phyloP scores from a whole-genome alignment of 2,888 invertebrate species.

The Ligdia adustata region DNA sequence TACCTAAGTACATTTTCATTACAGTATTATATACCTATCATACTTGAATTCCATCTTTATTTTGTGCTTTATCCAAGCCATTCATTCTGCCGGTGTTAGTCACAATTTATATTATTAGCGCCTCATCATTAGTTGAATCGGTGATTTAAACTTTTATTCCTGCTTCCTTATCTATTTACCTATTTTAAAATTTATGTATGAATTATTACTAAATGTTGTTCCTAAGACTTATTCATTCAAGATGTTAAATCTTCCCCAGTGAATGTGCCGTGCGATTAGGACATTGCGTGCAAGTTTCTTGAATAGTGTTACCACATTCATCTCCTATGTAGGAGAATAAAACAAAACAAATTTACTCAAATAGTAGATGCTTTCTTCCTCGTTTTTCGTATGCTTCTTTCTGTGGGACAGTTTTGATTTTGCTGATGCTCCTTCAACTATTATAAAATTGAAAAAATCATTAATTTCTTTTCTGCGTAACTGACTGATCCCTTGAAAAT shows the following conservation, averaged over 20 bases:
- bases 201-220: too few species aligned
- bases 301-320: constrained; percentile 38
- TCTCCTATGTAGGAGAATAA: constrained; percentile 3
- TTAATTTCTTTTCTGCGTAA: background rate
- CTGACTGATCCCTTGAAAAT: too few species aligned
- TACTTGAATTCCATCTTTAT: too few species aligned
- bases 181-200: too few species aligned
- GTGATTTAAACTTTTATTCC: too few species aligned
- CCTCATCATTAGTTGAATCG: too few species aligned
- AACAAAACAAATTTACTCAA: constrained; percentile 27
- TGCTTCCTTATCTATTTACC: too few species aligned
- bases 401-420: constrained; percentile 48
- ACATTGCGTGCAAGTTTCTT: constrained; percentile 35
- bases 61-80: too few species aligned
- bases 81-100: too few species aligned
- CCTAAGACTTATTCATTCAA: background rate
- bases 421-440: constrained; percentile 58
- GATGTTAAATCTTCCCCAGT: background rate
- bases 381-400: constrained; percentile 41
- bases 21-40: too few species aligned
- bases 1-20: too few species aligned
- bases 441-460: constrained; percentile 41
- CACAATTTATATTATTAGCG: too few species aligned
- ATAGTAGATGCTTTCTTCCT: constrained; percentile 62
- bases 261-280: constrained; percentile 34